Evolutionary conservation across 2,888 invertebrate genomes (phyloP), one percentile per base, ranked within the genome.

Genomic region (Endomychus coccineus): DNA sequence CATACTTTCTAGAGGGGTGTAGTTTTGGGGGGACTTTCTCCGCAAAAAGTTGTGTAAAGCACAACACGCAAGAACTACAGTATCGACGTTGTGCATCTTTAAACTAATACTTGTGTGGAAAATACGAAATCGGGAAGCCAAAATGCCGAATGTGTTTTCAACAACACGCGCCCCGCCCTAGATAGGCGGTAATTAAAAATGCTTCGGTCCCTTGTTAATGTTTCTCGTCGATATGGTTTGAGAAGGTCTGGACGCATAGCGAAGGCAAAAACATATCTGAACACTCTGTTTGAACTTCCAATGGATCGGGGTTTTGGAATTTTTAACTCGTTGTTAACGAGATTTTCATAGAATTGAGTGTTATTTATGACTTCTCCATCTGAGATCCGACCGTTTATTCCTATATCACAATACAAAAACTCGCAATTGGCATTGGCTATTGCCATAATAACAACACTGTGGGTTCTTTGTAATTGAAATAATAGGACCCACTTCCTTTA

Each of bases 71-170:
- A 35, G 16, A 19, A 35, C 16, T 31, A 30, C 21, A n/a, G 6
- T 31, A n/a, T 10, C 17, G 14, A 35, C 17, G 21, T 11, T 31
- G 27, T 17, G 32, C 17, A 35, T 19, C 4, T 30, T 31, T 6
- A 35, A n/a, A 10, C 5, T 12, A 13, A 52, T 51, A 30, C 39
- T 32, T 36, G 43, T 44, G 28, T 52, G 48, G 12, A 56, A 44
- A 32, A 57, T 40, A 27, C 51, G 19, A n/a, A 57, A 57, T 39
- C 53, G 37, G 4, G 36, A 34, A 23, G 45, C 34, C 28, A 52
- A 37, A 16, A 57, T 54, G 10, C 51, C 51, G 34, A 51, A 51
- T 1, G 35, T 43, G 28, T 50, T 51, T 45, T 51, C 51, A 17
- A 52, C 36, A n/a, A n/a, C n/a, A n/a, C n/a, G 9, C 44, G 24